Base-by-base conservation (phyloP, 30 jellyfish, hydroid and myxozoan species). In the Turritopsis dohrnii region DNA sequence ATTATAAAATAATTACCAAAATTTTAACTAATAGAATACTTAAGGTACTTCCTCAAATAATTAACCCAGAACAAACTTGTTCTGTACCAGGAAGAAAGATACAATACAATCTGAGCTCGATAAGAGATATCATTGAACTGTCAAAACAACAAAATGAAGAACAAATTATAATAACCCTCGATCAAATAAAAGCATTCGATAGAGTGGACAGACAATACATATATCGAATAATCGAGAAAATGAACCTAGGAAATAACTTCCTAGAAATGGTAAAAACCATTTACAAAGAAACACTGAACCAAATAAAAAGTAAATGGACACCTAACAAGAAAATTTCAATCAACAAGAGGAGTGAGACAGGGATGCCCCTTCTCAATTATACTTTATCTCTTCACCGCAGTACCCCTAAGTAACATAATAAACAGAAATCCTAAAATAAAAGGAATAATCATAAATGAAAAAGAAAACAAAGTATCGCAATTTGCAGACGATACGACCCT, bases 21-120 rank as follows among this genome's bases (percentile, higher is more conserved):
- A 60, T 76, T 5, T 22, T 84, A 0, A 76, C 90, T 7, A 84
- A 72, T 1, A 16, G 90, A 16, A 53, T 84, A 1, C 53, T 52
- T 29, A 1, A 26, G 16, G 77, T 52, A 1, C 79, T 74, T 8
- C 80, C 79, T 23, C 26, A 31, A 8, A 52, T 87, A 22, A n/a
- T 87, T 9, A 30, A 66, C 1, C 72, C 24, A 18, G 90, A 80
- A 30, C 90, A 81, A 66, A 81, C 95, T 19, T 80, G 87, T 52
- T 23, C 79, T 60, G 87, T 71, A 18, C 87, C 95, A 0, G 90
- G 90, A 21, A 19, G 95, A 28, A 65, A 79, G 4, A 81, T 87
- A 18, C 74, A 41, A 31, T 79, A 74, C 75, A 87, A 87, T 52
- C 31, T 73, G 0, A 52, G 18, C 72, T 83, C 74, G 52, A 16